Base-by-base conservation (phyloP, 2,113 vertebrate genomes). In the Ursus arctos region DNA sequence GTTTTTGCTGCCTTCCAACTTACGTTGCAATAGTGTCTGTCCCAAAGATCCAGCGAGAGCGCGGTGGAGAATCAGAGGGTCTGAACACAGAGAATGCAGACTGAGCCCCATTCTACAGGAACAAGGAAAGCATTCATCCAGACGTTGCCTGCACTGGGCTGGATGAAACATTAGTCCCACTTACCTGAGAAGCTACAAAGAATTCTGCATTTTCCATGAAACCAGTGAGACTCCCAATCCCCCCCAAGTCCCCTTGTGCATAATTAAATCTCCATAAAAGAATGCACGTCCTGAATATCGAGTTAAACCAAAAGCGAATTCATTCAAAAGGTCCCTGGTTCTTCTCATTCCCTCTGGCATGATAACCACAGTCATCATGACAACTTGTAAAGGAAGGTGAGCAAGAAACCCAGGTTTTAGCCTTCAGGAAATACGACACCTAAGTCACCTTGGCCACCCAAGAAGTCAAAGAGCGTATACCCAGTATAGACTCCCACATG, bases 111-210 rank as follows among this genome's bases (percentile, higher is more conserved):
- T 96, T 97, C 85, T 97, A 5, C 33, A 95, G 79, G 43, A 98
- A 98, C 97, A 98, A 98, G 97, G 97, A 85, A 71, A 67, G 96
- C 94, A 97, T 98, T 98, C 95, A 98, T 97, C 59, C 72, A 91
- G 77, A 95, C 89, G 65, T 74, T 96, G 90, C 97, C 86, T 80
- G 67, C 67, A 57, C 65, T 51, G 94, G 85, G 53, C 76, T 95
- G 69, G 55, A 85, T 85, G 97, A 97, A 98, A 97, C 94, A 97
- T 97, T 95, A 95, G 91, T 86, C 88, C 85, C 95, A 65, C 92
- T 97, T 97, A 97, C 94, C 93, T 96, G 91, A 76, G 96, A 97
- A 7, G 7, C 85, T 97, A 87, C 90, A 85, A 91, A 96, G 67
- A 97, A 90, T n/a, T 94, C 89, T 82, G 93, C 85, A 49, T 94